A percentile compares a stretch with the other conserved stretches of the same genome.
These are phyloP conservation scores for Zoanthus solanderi DNA, from an alignment of 92 coral and sea anemone species.

Conservation along the genomic window DNA sequence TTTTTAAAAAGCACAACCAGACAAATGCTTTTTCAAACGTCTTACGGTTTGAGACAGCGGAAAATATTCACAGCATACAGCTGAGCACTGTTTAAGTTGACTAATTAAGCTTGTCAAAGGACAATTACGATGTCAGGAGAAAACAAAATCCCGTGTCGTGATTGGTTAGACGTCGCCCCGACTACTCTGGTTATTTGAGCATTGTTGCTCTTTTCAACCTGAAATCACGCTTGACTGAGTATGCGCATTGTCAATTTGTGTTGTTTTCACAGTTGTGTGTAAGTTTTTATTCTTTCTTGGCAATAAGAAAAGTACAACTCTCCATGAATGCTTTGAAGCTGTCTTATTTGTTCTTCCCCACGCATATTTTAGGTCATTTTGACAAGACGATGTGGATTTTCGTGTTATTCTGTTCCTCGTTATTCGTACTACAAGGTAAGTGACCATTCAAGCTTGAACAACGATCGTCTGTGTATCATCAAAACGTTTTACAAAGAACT, in stretches of 20 bases:
- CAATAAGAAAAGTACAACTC: not conserved
- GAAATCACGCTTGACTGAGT: slow-evolving; percentile 29
- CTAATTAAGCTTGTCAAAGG: slow-evolving; percentile 72
- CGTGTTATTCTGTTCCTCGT: slow-evolving; percentile 64
- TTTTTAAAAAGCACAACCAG: not conserved
- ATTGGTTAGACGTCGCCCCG: slow-evolving; percentile 76
- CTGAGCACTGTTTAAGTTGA: slow-evolving; percentile 4
- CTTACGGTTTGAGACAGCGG: not conserved
- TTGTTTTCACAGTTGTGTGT: slow-evolving; percentile 85
- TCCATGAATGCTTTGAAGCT: not conserved
- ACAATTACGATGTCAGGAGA: slow-evolving; percentile 71
- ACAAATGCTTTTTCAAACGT: not conserved
- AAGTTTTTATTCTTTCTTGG: slow-evolving; percentile 54
- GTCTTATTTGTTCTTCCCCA: not conserved
- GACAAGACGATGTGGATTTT: slow-evolving; percentile 67
- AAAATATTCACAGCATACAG: not conserved
- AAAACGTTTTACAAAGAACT: not conserved
- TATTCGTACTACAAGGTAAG: slow-evolving; percentile 71
- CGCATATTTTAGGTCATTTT: slow-evolving; percentile 54
- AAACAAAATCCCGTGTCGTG: slow-evolving; percentile 55
- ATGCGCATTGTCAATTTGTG: slow-evolving; percentile 63
- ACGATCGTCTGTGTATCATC: not conserved
- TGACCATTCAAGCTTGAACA: not conserved
- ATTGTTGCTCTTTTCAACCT: slow-evolving; percentile 20
- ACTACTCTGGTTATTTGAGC: slow-evolving; percentile 51